A percentile compares a stretch with the other conserved stretches of the same genome.
These are phyloP conservation scores for Himalopsyche japonica DNA, from an alignment of 2,888 invertebrate genomes.

Conservation along the genomic window DNA sequence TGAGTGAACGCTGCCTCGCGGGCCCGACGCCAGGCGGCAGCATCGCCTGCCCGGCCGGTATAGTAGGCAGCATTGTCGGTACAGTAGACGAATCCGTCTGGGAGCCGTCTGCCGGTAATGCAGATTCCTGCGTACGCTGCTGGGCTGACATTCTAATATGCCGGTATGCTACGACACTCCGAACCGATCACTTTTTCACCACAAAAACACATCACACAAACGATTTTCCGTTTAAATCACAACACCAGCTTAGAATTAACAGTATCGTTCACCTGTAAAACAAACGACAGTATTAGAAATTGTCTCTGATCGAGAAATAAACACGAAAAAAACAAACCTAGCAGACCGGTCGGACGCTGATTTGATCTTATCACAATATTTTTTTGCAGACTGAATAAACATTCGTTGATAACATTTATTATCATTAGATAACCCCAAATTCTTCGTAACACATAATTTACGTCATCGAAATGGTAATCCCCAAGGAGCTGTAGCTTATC, in stretches of 20 bases:
- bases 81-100: constrained; percentile 40
- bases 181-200: background rate
- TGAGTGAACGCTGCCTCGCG: constrained; percentile 74
- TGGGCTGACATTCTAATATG: constrained; percentile 20
- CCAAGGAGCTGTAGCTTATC: background rate
- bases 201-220: background rate
- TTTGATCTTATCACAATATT: background rate
- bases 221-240: background rate
- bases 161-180: background rate
- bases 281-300: background rate
- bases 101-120: constrained; percentile 28
- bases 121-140: constrained; percentile 26
- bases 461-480: background rate
- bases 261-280: background rate
- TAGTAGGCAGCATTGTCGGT: constrained; percentile 38
- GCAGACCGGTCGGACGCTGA: background rate
- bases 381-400: background rate
- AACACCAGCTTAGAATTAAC: background rate
- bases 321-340: background rate
- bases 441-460: background rate
- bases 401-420: background rate
- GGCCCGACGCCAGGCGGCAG: constrained; percentile 56
- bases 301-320: background rate
- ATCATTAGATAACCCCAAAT: background rate
- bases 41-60: constrained; percentile 55